phyloP scores from a whole-genome alignment of 1,140 invertebrate species.

The Bombus waltoni region DNA sequence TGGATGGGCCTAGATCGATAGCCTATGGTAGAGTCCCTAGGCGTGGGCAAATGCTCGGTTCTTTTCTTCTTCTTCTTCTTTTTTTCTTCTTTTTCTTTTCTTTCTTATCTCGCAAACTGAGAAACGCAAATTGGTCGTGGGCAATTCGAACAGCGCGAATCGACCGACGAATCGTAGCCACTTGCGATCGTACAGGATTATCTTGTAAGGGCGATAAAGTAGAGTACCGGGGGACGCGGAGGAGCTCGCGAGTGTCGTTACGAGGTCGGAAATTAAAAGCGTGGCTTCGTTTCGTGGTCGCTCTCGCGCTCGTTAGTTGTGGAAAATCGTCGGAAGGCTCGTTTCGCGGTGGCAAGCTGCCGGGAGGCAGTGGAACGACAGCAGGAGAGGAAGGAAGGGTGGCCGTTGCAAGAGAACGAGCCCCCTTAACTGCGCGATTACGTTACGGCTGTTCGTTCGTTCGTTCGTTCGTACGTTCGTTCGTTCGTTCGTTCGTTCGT shows the following conservation, averaged over 20 bases:
- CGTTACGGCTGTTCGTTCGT: slow-evolving; percentile 55
- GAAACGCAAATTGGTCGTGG: too few species aligned
- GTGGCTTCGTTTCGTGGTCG: slow-evolving; percentile 13
- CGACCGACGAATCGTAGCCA: neutral
- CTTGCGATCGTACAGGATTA: neutral
- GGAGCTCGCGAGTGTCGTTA: slow-evolving; percentile 25
- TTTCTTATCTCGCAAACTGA: too few species aligned
- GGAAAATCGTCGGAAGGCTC: slow-evolving; percentile 42
- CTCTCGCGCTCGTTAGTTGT: slow-evolving; percentile 50
- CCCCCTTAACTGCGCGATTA: slow-evolving; percentile 65
- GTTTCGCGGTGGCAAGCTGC: slow-evolving; percentile 27
- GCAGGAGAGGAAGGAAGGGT: too few species aligned
- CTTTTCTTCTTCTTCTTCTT: too few species aligned
- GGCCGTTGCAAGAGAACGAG: slow-evolving; percentile 43
- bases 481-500: too few species aligned
- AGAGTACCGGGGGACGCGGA: neutral
- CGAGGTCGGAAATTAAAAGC: slow-evolving; percentile 37
- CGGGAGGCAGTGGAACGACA: neutral
- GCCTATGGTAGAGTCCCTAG: too few species aligned
- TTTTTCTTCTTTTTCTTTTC: too few species aligned
- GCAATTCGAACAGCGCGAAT: too few species aligned
- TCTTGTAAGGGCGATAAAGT: neutral
- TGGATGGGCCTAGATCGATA: too few species aligned
- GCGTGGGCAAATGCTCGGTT: too few species aligned
- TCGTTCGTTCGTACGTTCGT: neutral